These are phyloP conservation scores for Amphipyra tragopoginis DNA, from an alignment of 2,888 invertebrate genomes.

Conservation along the genomic window DNA sequence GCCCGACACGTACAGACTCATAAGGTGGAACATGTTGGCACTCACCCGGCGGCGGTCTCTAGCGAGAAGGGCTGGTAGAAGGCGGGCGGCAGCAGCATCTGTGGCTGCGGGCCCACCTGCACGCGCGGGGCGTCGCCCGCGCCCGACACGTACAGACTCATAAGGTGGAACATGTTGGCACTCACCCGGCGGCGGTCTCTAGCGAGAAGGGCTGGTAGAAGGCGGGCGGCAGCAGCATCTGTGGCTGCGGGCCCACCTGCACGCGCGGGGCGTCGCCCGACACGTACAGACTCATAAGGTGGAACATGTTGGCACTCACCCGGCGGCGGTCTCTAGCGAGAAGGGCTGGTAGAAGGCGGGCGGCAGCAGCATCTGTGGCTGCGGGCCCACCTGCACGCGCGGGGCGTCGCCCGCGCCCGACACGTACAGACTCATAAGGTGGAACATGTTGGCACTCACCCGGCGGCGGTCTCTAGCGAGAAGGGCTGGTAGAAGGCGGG, in stretches of 20 bases:
- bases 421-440: conserved; percentile 89
- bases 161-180: conserved; percentile 18
- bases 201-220: conserved; percentile 93
- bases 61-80: conserved; percentile 93
- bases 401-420: conserved; percentile 78
- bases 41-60: conserved; percentile 93
- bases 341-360: conserved; percentile 92
- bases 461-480: conserved; percentile 92
- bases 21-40: conserved; percentile 18
- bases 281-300: conserved; percentile 89
- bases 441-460: conserved; percentile 83
- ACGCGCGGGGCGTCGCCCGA: conserved; percentile 76
- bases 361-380: conserved; percentile 89
- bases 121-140: conserved; percentile 77
- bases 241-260: conserved; percentile 77
- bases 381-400: conserved; percentile 74
- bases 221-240: conserved; percentile 89
- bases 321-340: conserved; percentile 92
- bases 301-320: conserved; percentile 83
- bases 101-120: conserved; percentile 77
- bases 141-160: conserved; percentile 90
- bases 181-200: conserved; percentile 93
- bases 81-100: conserved; percentile 89
- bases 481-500: conserved; percentile 92
- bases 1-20: conserved; percentile 90